phyloP scores from a whole-genome alignment of 2,797 vertebrate species.

The Lutjanus argentimaculatus region DNA sequence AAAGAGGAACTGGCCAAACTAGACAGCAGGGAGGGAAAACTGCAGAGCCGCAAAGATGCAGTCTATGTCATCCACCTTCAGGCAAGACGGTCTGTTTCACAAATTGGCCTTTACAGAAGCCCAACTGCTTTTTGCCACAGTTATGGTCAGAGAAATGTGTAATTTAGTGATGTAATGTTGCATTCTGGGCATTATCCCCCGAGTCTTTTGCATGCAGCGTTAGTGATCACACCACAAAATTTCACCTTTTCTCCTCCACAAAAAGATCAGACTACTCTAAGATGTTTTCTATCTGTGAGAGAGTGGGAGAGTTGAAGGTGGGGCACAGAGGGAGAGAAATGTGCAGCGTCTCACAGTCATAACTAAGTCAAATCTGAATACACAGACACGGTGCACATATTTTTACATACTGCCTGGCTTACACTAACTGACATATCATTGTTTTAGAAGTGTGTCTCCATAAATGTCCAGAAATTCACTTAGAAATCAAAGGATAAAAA shows the following conservation, averaged over 20 bases:
- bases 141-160: neutral
- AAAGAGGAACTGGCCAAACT: constrained; percentile 32
- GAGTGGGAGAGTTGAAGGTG: neutral
- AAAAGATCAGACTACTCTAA: neutral
- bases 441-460: neutral
- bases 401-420: no score
- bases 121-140: neutral
- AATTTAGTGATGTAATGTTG: neutral
- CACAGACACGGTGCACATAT: neutral
- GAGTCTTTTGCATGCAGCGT: neutral
- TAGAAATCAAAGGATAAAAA: neutral
- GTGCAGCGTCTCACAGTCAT: no score
- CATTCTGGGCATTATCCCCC: neutral
- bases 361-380: neutral
- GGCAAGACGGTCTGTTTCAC: neutral
- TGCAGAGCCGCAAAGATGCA: neutral
- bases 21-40: neutral
- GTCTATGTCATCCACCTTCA: neutral
- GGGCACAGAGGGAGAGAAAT: no score
- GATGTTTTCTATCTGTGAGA: neutral
- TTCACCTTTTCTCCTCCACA: no score
- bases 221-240: neutral
- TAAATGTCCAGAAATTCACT: neutral
- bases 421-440: neutral
- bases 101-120: neutral